Percentiles rank a stretch among this genome's conserved stretches.
These are phyloP conservation scores for Scarus forsteni DNA, from an alignment of 2,797 vertebrate genomes.

Conservation along the genomic window DNA sequence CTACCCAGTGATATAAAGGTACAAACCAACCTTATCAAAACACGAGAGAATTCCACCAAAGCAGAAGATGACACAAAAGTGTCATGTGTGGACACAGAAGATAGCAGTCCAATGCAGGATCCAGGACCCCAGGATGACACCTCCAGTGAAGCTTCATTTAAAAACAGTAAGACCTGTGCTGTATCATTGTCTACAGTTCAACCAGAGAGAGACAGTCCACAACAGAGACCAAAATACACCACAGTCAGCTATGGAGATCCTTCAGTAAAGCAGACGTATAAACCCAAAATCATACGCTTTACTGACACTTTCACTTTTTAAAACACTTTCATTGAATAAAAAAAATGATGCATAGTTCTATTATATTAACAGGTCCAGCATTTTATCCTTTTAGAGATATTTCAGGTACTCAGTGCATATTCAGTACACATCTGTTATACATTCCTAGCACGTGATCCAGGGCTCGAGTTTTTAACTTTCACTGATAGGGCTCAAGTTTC, in stretches of 20 bases:
- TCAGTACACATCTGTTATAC: too few species aligned
- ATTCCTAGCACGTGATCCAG: too few species aligned
- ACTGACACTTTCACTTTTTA: constrained; percentile 88
- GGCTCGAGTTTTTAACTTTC: too few species aligned
- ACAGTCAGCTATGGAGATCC: constrained; percentile 90
- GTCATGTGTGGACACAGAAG: constrained; percentile 6
- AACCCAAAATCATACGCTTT: constrained; percentile 86
- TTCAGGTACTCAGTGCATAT: not conserved
- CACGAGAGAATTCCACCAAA: not conserved
- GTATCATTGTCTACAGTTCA: constrained; percentile 13
- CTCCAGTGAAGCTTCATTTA: not conserved
- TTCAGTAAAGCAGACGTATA: constrained; percentile 85
- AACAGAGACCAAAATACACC: constrained; percentile 86
- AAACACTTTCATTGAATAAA: not conserved
- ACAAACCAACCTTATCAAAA: not conserved
- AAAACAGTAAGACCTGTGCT: constrained; percentile 12
- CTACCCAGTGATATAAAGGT: not conserved
- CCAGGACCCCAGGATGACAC: constrained; percentile 15
- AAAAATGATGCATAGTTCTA: not conserved
- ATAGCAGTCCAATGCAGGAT: not conserved
- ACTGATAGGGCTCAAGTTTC: too few species aligned
- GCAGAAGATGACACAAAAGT: constrained; percentile 8
- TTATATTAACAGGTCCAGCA: not conserved
- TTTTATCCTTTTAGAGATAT: not conserved
- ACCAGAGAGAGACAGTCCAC: constrained; percentile 26